Evolutionary conservation across 1,140 invertebrate species (phyloP).

Genomic region (Archegozetes longisetosus): DNA sequence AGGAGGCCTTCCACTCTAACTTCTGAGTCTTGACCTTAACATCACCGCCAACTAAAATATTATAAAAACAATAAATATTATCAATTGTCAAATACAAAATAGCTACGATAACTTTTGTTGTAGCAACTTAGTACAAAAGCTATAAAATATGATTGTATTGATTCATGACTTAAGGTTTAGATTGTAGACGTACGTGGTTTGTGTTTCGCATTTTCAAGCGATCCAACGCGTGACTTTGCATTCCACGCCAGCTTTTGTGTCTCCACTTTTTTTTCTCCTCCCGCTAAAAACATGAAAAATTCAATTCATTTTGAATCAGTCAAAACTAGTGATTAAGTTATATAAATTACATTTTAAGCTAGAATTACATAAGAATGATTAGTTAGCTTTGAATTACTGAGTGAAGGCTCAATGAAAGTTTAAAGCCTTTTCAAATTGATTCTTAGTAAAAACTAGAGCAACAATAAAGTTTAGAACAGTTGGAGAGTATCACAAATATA

Average conservation of each 20-base stretch:
- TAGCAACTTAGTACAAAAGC: too few species aligned
- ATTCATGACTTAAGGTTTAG: slow-evolving; percentile 33
- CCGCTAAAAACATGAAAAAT: slow-evolving; percentile 6
- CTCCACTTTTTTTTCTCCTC: slow-evolving; percentile 15
- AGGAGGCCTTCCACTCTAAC: slow-evolving; percentile 62
- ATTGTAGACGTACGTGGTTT: slow-evolving; percentile 81
- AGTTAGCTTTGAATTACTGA: not conserved
- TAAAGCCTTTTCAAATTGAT: too few species aligned
- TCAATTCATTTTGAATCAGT: not conserved
- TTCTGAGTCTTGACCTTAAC: slow-evolving; percentile 83
- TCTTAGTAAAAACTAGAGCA: too few species aligned
- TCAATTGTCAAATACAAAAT: too few species aligned
- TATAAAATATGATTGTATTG: not conserved
- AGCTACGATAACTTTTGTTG: too few species aligned
- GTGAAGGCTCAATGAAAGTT: too few species aligned
- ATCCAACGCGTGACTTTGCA: slow-evolving; percentile 79
- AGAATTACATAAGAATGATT: not conserved
- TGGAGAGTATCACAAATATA: too few species aligned
- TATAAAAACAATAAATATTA: not conserved
- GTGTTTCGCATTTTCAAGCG: slow-evolving; percentile 78
- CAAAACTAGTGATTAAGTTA: not conserved
- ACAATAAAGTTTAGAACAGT: too few species aligned
- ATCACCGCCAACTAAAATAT: slow-evolving; percentile 67
- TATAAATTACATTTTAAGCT: too few species aligned
- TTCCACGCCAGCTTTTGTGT: slow-evolving; percentile 20